Evolutionary conservation across 2,797 vertebrate species (phyloP), one percentile per base, ranked within the genome.

Genomic region (Babyrousa celebensis): DNA sequence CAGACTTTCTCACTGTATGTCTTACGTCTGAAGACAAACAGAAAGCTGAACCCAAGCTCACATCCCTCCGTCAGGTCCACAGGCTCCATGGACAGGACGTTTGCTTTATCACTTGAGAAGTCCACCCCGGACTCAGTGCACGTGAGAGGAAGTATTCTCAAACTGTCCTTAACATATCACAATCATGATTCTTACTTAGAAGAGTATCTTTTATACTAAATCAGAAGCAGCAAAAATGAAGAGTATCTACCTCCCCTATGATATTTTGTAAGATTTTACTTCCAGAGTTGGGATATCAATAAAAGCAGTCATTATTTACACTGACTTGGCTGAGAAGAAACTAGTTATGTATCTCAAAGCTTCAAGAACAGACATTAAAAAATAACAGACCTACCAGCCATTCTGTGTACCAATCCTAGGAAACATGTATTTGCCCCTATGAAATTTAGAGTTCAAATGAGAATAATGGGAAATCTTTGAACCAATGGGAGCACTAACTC

Each of bases 111-210:
- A 95, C 93, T 52, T 97, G 52, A 85, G 36, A 98, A 96, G 94
- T 96, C 91, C 70, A 97, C 86, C 90, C 94, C 32, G 96, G 94
- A 71, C 40, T 12, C 54, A 48, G 20, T 71, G 20, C 14, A n/a
- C 23, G 83, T 15, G 29, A 92, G 20, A 1, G 56, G 21, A 71
- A 67, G 97, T 96, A 54, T 97, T 93, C 96, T 97, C 97, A 97
- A 98, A 98, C 96, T 98, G 89, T 94, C 96, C 72, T 96, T 97
- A 98, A 98, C 86, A 97, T 97, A 98, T 97, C 95, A 97, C 91
- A 97, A 96, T 97, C 94, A 75, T 90, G 85, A 97, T 98, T 97
- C 97, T 97, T 98, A 97, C 96, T 63, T 82, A 98, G 97, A 98
- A 98, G 97, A 95, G 62, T 84, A 71, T 97, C 90, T 98, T 98